Conservation (phyloP, 2,888 invertebrate species). For the Heliconius charithonia region DNA sequence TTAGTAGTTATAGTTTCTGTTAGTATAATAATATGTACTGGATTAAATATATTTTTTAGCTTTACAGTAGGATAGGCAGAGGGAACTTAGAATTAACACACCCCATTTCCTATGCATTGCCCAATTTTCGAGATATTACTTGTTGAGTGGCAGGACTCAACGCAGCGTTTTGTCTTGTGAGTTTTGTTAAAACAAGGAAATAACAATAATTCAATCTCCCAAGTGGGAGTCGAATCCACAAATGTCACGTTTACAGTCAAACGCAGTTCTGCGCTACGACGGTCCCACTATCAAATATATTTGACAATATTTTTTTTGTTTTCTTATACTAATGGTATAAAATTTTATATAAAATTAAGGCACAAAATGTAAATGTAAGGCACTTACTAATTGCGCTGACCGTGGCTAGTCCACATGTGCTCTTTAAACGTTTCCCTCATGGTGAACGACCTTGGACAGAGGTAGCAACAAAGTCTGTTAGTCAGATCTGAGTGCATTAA, state of each 20-base stretch:
- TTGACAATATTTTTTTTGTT: conserved; percentile 34
- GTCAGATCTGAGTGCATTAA: conserved; percentile 88
- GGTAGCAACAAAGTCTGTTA: conserved; percentile 87
- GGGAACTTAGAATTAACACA: neutral
- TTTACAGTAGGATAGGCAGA: neutral
- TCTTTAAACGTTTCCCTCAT: conserved; percentile 87
- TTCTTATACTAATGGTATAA: conserved; percentile 38
- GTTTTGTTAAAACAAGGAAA: too few species aligned
- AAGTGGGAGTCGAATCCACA: neutral
- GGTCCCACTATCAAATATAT: conserved; percentile 17
- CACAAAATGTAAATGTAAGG: conserved; percentile 59
- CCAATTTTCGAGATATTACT: neutral
- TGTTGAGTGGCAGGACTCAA: neutral
- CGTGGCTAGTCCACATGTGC: conserved; percentile 87
- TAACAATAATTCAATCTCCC: neutral
- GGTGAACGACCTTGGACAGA: conserved; percentile 87
- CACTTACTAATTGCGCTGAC: conserved; percentile 84
- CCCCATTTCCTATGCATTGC: neutral
- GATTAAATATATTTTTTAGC: conserved; percentile 11
- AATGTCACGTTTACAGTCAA: neutral
- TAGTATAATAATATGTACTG: conserved; percentile 9
- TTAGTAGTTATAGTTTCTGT: neutral
- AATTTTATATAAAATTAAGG: conserved; percentile 45
- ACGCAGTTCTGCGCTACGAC: neutral
- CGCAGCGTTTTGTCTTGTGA: neutral